Conservation (phyloP, 2,113 vertebrate genomes). For the Alaudala cheleensis region DNA sequence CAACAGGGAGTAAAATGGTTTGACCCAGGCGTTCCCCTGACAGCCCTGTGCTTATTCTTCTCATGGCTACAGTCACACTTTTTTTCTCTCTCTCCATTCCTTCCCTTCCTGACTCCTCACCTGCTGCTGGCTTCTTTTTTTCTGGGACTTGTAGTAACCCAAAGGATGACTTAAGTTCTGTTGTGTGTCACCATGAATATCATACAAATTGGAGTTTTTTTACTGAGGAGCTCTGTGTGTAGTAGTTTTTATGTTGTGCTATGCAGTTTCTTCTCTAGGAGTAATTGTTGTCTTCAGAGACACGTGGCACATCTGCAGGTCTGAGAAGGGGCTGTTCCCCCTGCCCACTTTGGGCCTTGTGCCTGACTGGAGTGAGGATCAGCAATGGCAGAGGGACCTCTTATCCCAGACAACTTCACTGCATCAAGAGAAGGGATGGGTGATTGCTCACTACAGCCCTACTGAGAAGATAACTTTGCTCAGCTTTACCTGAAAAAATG, state of each 20-base stretch:
- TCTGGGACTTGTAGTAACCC: background rate
- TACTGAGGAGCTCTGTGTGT: background rate
- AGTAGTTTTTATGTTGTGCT: background rate
- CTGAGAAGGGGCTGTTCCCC: background rate
- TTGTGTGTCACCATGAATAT: background rate
- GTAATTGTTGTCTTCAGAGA: background rate
- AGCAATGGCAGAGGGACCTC: background rate
- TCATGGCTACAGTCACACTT: fast-evolving
- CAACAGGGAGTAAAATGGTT: background rate
- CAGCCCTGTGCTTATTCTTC: background rate
- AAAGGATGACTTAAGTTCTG: background rate
- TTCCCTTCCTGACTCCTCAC: background rate
- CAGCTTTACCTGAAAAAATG: background rate
- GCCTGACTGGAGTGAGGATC: background rate
- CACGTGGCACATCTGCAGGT: background rate
- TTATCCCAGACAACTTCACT: background rate
- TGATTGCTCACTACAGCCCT: background rate
- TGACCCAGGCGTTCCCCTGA: background rate
- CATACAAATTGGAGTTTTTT: background rate
- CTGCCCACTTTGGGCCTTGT: background rate
- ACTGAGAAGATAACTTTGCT: background rate
- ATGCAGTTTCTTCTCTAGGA: background rate
- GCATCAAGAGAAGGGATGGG: background rate
- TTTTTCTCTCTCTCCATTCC: background rate
- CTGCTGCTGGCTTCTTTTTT: background rate